phyloP scores from a whole-genome alignment of 2,888 invertebrate genomes.

The Adela reaumurella region DNA sequence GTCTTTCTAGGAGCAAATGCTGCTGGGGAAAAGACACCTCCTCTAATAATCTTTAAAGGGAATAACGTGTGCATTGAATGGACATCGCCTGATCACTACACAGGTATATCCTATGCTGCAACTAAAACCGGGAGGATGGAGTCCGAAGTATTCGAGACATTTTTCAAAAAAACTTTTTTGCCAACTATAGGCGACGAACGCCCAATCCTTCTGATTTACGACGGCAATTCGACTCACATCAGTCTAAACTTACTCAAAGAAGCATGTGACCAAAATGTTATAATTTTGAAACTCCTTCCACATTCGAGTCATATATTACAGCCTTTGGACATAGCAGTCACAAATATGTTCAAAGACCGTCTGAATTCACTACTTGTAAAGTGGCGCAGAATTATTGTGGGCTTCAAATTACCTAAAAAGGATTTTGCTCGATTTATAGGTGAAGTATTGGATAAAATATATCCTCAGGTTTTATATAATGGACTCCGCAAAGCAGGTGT shows the following conservation, averaged over 20 bases:
- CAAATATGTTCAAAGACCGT: slow-evolving; percentile 16
- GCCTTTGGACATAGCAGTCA: slow-evolving; percentile 15
- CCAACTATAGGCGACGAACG: slow-evolving; percentile 8
- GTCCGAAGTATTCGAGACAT: slow-evolving; percentile 7
- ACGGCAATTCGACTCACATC: slow-evolving; percentile 10
- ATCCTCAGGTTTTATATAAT: slow-evolving; percentile 12
- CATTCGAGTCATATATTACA: slow-evolving; percentile 15
- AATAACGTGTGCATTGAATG: slow-evolving; percentile 1
- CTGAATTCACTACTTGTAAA: slow-evolving; percentile 15
- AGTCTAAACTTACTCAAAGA: slow-evolving; percentile 13
- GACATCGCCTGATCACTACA: not conserved
- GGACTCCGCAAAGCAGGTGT: slow-evolving; percentile 18
- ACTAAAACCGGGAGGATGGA: slow-evolving; percentile 16
- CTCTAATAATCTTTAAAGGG: not conserved
- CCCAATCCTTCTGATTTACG: slow-evolving; percentile 3
- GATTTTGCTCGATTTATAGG: slow-evolving; percentile 14
- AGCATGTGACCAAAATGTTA: slow-evolving; percentile 10
- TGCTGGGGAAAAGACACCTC: slow-evolving; percentile 2
- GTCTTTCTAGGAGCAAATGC: slow-evolving; percentile 2
- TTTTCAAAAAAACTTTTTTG: slow-evolving; percentile 9
- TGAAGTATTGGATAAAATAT: slow-evolving; percentile 13
- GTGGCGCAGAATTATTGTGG: slow-evolving; percentile 15
- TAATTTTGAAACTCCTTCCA: slow-evolving; percentile 15
- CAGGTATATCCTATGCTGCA: slow-evolving; percentile 1
- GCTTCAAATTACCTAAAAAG: slow-evolving; percentile 13